These are phyloP conservation scores for Cyprinodon brontotheroides DNA, from an alignment of 2,113 vertebrate genomes.

Conservation along the genomic window DNA sequence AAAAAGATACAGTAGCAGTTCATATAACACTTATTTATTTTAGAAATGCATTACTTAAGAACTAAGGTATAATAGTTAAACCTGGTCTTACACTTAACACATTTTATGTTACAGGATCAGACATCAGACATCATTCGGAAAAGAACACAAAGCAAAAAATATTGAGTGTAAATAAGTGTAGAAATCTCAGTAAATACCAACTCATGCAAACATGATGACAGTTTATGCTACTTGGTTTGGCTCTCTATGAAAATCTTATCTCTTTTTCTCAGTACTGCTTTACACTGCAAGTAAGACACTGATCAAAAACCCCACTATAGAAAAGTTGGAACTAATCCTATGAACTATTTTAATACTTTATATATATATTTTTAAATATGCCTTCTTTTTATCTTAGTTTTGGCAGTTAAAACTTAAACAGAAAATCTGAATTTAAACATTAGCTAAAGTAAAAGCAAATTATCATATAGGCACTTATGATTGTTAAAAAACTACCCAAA, in stretches of 20 bases:
- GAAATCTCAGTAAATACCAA: background rate
- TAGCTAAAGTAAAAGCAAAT: background rate
- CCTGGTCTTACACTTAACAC: background rate
- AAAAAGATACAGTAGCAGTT: background rate
- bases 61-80: background rate
- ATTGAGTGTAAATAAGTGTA: background rate
- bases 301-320: background rate
- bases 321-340: background rate
- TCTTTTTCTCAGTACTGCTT: background rate
- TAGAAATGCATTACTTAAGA: background rate
- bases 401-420: background rate
- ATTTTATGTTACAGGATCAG: background rate
- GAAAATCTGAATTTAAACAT: background rate
- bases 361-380: background rate
- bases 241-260: background rate
- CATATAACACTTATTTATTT: background rate
- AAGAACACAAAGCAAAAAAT: background rate
- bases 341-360: background rate
- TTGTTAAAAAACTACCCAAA: conserved; percentile 21
- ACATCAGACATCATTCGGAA: background rate
- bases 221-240: background rate
- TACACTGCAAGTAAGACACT: background rate
- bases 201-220: background rate
- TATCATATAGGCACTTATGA: background rate
- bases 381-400: background rate